These are phyloP conservation scores for Nomada goodeniana DNA, from an alignment of 2,888 invertebrate genomes.

Conservation along the genomic window DNA sequence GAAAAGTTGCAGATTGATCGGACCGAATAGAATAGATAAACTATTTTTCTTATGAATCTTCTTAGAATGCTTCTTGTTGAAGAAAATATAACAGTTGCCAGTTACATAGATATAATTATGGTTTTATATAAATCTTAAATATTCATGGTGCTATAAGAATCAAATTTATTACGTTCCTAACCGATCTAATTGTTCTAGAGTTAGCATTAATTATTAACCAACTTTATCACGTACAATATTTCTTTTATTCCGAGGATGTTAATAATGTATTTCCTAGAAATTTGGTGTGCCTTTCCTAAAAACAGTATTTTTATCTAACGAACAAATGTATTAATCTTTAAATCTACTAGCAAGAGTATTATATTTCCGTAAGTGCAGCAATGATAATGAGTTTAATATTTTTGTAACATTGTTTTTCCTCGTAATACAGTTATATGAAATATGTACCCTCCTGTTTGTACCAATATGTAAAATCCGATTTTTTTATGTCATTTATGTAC, in stretches of 20 bases:
- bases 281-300: background rate
- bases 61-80: slow-evolving; percentile 26
- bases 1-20: slow-evolving; percentile 33
- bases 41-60: slow-evolving; percentile 50
- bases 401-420: background rate
- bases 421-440: slow-evolving; percentile 11
- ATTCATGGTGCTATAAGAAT: slow-evolving; percentile 27
- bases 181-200: slow-evolving; percentile 1
- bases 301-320: background rate
- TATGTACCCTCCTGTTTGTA: background rate
- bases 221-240: slow-evolving; percentile 12
- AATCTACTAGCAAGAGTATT: background rate
- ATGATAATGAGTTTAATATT: background rate
- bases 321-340: background rate
- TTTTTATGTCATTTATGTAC: background rate
- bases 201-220: slow-evolving; percentile 8
- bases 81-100: slow-evolving; percentile 14
- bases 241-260: background rate
- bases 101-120: slow-evolving; percentile 26
- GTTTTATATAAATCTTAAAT: background rate
- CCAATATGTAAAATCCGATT: background rate
- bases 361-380: background rate
- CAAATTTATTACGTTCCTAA: slow-evolving; percentile 28
- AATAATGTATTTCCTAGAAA: background rate
- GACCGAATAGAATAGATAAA: slow-evolving; percentile 13